Evolutionary conservation across 2,888 invertebrate species (phyloP).

Genomic region (Troides helena): DNA sequence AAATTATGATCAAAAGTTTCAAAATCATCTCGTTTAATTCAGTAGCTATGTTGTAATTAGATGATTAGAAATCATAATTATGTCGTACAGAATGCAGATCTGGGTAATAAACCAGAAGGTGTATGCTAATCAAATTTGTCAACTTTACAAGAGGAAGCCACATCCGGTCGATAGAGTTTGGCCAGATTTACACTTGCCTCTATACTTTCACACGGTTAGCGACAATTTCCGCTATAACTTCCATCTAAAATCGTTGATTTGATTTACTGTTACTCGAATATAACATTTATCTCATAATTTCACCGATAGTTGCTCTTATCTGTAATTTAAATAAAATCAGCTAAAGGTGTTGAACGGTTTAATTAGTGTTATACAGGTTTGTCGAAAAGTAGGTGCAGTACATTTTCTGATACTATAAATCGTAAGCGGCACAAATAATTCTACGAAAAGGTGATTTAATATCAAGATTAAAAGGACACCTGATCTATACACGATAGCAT

Average conservation of each 20-base stretch:
- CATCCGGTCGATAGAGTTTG: conserved; percentile 25
- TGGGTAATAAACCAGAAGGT: conserved; percentile 14
- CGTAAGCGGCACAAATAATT: too few relatives aligned
- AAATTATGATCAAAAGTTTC: too few relatives aligned
- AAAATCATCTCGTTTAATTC: too few relatives aligned
- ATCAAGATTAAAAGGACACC: too few relatives aligned
- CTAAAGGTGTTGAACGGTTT: too few relatives aligned
- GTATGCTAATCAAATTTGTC: conserved; percentile 24
- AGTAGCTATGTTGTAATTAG: too few relatives aligned
- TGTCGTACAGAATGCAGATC: conserved; percentile 12
- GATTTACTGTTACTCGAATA: conserved; percentile 8
- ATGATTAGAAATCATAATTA: neutral
- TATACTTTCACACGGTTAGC: conserved; percentile 25
- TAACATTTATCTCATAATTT: conserved; percentile 1
- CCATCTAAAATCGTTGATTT: conserved; percentile 5
- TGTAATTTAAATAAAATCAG: neutral
- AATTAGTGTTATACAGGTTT: too few relatives aligned
- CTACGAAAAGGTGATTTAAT: too few relatives aligned
- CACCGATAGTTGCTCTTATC: conserved; percentile 7
- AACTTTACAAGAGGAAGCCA: conserved; percentile 25
- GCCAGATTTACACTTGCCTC: conserved; percentile 3
- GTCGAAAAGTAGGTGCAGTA: neutral
- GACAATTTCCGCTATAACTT: conserved; percentile 20
- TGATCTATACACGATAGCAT: neutral
- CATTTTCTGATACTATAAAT: too few relatives aligned